Base-by-base conservation (phyloP, 2,888 invertebrate species). In the Epirrita christyi region DNA sequence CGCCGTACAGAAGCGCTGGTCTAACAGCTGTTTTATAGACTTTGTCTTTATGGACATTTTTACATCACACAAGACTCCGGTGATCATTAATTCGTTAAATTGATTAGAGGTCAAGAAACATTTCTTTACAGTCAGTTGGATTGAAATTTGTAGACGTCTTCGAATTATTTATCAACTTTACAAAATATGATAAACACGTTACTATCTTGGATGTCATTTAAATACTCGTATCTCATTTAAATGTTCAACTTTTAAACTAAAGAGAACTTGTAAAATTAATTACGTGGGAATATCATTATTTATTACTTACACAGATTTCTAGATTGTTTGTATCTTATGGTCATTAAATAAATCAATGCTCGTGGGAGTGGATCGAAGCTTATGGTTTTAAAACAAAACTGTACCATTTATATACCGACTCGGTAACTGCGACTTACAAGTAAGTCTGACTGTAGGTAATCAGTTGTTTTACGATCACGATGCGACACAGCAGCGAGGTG, bases 401-500 rank as follows among this genome's bases (percentile, higher is more conserved):
- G 21, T 21, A 21, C n/a, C n/a, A 4, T 21, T 21, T 21, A 21
- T 21, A 3, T 7, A 32, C 32, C 7, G 29, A 29, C 29, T 29
- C 29, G 2, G 11, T 37, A n/a, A 11, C 11, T 37, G 21, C 11
- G 28, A 43, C 29, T 43, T 43, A 11, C 43, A 43, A 28, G 28
- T 29, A 28, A 43, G 29, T 43, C 43, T 5, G 28, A 43, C 8
- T 28, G 42, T 9, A 40, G 41, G 21, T 11, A 54, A 54, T 54
- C 46, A 15, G 27, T 59, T 54, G 46, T 59, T 54, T 54, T 36
- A 49, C 34, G 46, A 46, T 46, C 54, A 59, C 54, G 54, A 58
- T 29, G 38, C 29, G 13, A 50, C 42, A 28, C 21, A 11, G 48
- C 68, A 63, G 65, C 67, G 64, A 70, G 64, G 62, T 64, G 29